Percentiles rank a stretch among this genome's conserved stretches.
phyloP scores from a whole-genome alignment of 2,888 invertebrate genomes.

The Drosophila kokeensis region DNA sequence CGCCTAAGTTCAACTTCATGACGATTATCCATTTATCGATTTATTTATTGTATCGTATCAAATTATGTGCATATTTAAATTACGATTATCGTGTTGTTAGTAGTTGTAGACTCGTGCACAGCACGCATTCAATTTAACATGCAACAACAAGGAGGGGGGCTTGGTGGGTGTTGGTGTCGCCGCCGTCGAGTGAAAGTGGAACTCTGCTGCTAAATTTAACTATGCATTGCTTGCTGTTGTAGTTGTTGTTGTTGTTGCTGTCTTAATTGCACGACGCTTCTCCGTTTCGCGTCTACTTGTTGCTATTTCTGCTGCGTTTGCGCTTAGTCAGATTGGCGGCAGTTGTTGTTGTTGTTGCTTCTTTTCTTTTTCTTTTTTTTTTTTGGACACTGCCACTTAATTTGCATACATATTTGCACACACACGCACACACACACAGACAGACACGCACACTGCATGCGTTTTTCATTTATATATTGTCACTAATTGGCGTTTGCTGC shows the following conservation, averaged over 20 bases:
- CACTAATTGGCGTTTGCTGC: constrained; percentile 75
- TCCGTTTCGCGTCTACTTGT: constrained; percentile 69
- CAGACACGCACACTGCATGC: constrained; percentile 44
- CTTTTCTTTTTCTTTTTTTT: constrained; percentile 35
- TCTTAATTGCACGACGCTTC: constrained; percentile 75
- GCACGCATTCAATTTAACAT: constrained; percentile 53
- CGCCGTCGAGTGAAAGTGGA: constrained; percentile 78
- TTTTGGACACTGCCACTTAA: constrained; percentile 62
- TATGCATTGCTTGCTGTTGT: constrained; percentile 49
- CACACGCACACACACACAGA: constrained; percentile 7
- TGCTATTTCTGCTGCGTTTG: constrained; percentile 73
- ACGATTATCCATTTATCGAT: not conserved
- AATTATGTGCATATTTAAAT: constrained; percentile 19
- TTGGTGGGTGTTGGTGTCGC: constrained; percentile 53
- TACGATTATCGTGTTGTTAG: constrained; percentile 26
- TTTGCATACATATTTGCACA: constrained; percentile 58
- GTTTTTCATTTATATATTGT: constrained; percentile 73
- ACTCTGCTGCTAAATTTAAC: constrained; percentile 82
- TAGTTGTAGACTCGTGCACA: constrained; percentile 42
- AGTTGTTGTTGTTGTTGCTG: constrained; percentile 60
- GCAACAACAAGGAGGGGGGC: constrained; percentile 37
- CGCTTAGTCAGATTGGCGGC: constrained; percentile 78
- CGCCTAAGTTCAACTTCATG: not conserved
- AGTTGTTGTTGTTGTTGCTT: constrained; percentile 35
- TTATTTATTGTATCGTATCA: constrained; percentile 1